A percentile compares a stretch with the other conserved stretches of the same genome.
phyloP scores from a whole-genome alignment of 1,140 invertebrate species.

The Pogonomyrmex californicus region DNA sequence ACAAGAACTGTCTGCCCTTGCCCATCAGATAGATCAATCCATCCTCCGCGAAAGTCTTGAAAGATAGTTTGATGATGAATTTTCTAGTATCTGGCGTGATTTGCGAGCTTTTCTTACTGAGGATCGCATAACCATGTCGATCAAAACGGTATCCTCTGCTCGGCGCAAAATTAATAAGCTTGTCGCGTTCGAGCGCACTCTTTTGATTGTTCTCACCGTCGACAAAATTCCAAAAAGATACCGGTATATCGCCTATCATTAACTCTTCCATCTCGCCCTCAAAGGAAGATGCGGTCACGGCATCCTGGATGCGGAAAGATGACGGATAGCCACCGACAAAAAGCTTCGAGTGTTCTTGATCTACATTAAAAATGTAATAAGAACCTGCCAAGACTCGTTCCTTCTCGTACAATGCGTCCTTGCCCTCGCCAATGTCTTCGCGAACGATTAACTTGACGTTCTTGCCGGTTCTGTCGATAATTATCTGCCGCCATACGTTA shows the following conservation, averaged over 20 bases:
- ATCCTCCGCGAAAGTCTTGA: constrained; percentile 95
- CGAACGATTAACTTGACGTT: constrained; percentile 93
- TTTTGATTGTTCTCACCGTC: constrained; percentile 92
- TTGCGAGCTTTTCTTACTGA: constrained; percentile 88
- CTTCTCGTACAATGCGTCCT: constrained; percentile 87
- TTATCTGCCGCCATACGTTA: constrained; percentile 96
- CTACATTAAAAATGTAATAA: constrained; percentile 95
- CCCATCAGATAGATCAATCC: constrained; percentile 96
- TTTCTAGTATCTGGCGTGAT: constrained; percentile 87
- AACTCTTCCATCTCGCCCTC: constrained; percentile 97
- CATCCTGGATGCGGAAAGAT: constrained; percentile 90
- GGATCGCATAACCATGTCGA: constrained; percentile 93
- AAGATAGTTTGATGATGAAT: constrained; percentile 90
- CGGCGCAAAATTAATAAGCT: constrained; percentile 88
- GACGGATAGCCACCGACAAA: constrained; percentile 96
- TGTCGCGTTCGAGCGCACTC: constrained; percentile 91
- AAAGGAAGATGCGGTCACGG: constrained; percentile 92
- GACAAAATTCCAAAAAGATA: constrained; percentile 98
- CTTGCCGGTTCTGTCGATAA: constrained; percentile 95
- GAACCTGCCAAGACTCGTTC: constrained; percentile 90
- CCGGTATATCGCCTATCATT: constrained; percentile 93
- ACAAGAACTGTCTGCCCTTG: constrained; percentile 92
- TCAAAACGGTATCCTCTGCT: constrained; percentile 94
- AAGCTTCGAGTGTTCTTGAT: constrained; percentile 94
- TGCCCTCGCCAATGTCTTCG: constrained; percentile 90